Conservation (phyloP, 1,140 invertebrate species). For the Drosophila kepulauana region DNA sequence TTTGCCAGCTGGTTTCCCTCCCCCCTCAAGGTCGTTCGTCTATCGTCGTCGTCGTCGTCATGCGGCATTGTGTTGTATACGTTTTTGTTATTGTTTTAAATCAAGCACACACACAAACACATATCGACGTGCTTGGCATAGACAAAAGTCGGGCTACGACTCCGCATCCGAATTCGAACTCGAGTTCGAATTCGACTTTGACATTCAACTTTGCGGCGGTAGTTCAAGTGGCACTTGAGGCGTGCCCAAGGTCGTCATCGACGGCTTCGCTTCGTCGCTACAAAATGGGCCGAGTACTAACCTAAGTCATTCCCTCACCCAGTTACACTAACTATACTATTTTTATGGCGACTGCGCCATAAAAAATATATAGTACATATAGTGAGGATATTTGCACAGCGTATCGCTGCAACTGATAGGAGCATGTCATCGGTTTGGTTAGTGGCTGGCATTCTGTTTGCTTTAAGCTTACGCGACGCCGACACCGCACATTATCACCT, state of each 20-base stretch:
- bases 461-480: conserved; percentile 11
- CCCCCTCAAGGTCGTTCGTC: conserved; percentile 34
- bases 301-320: conserved; percentile 52
- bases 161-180: not conserved
- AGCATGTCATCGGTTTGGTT: conserved; percentile 9
- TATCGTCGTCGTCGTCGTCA: conserved; percentile 20
- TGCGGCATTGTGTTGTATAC: conserved; percentile 19
- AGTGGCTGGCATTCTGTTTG: conserved; percentile 2
- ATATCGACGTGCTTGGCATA: conserved; percentile 48
- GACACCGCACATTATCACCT: conserved; percentile 42
- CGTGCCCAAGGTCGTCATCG: conserved; percentile 34
- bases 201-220: conserved; percentile 49
- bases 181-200: conserved; percentile 31
- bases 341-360: conserved; percentile 10
- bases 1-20: conserved; percentile 11
- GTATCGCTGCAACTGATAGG: conserved; percentile 37
- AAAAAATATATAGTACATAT: not conserved
- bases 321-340: conserved; percentile 28
- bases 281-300: conserved; percentile 36
- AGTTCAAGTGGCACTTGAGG: conserved; percentile 51
- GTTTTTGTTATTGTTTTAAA: conserved; percentile 26
- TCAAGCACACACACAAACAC: conserved; percentile 5
- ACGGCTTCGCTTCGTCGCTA: not conserved
- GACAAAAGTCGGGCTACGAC: conserved; percentile 21
- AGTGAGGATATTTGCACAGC: conserved; percentile 46